These are phyloP conservation scores for Hiodon tergisus DNA, from an alignment of 2,113 vertebrate species.

Conservation along the genomic window DNA sequence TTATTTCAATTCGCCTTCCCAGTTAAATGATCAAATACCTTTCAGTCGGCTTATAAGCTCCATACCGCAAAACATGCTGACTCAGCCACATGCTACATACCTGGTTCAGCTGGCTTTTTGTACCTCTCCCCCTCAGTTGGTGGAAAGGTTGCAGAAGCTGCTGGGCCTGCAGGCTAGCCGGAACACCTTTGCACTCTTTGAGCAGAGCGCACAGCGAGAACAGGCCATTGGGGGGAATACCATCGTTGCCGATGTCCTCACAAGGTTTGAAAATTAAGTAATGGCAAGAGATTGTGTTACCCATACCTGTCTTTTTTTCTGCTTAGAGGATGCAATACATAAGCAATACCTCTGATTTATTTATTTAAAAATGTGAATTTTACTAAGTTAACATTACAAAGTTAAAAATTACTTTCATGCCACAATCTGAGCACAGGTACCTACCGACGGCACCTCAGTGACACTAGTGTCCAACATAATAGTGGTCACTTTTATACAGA, in stretches of 20 bases:
- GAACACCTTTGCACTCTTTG: constrained; percentile 83
- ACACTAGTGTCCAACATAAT: too few relatives aligned
- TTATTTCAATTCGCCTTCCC: not conserved
- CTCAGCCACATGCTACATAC: not conserved
- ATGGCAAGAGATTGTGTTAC: not conserved
- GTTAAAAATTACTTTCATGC: too few relatives aligned
- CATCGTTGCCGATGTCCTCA: constrained; percentile 85
- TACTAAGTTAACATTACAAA: too few relatives aligned
- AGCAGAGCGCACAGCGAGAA: constrained; percentile 78
- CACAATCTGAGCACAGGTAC: too few relatives aligned
- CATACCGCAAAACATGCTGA: too few relatives aligned
- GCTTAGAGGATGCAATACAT: not conserved
- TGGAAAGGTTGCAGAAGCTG: constrained; percentile 76
- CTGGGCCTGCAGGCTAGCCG: constrained; percentile 81
- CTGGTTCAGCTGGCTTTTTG: not conserved
- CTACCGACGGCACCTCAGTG: too few relatives aligned
- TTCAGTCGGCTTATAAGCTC: too few relatives aligned
- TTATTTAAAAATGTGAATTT: too few relatives aligned
- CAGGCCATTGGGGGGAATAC: constrained; percentile 70
- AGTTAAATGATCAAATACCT: not conserved
- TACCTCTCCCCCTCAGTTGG: constrained; percentile 64
- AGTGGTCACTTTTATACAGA: too few relatives aligned
- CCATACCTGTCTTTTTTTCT: not conserved
- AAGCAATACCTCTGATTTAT: not conserved
- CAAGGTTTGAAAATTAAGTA: constrained; percentile 83